Percentiles rank a stretch among this genome's conserved stretches.
Evolutionary conservation across 2,113 vertebrate genomes (phyloP).

Genomic region (Channa maculata): DNA sequence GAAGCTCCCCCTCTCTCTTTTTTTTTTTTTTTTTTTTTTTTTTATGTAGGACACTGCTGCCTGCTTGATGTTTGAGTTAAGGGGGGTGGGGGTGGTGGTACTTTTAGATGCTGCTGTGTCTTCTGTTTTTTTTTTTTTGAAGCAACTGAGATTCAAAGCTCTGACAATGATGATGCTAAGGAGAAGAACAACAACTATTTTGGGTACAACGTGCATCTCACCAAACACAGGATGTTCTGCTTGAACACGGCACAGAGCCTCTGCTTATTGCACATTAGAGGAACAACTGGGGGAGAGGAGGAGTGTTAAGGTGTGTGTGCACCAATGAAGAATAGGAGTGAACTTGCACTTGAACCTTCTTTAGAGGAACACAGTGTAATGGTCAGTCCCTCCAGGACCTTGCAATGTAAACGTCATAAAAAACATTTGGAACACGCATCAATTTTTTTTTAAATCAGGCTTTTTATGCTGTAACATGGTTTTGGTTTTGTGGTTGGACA

Average conservation of each 20-base stretch:
- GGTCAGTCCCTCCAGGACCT: too few species aligned
- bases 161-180: slow-evolving; percentile 62
- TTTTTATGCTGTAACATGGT: too few species aligned
- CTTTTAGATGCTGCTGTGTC: slow-evolving; percentile 57
- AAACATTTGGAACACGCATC: too few species aligned
- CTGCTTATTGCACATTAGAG: slow-evolving; percentile 41
- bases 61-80: slow-evolving; percentile 59
- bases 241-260: slow-evolving; percentile 43
- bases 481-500: too few species aligned
- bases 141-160: slow-evolving; percentile 67
- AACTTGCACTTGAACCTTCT: neutral
- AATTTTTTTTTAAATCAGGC: too few species aligned
- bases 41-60: slow-evolving; percentile 71
- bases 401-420: too few species aligned
- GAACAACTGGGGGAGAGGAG: neutral
- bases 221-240: slow-evolving; percentile 59
- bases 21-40: slow-evolving; percentile 8
- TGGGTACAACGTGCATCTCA: slow-evolving; percentile 55
- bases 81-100: neutral
- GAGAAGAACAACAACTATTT: slow-evolving; percentile 73
- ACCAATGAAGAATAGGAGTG: neutral
- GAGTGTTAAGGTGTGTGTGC: neutral
- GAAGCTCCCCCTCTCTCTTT: neutral
- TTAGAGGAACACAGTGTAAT: neutral
- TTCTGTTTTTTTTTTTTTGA: slow-evolving; percentile 56